Evolutionary conservation across 2,888 invertebrate genomes (phyloP), one percentile per base, ranked within the genome.

Genomic region (Euplexia lucipara): DNA sequence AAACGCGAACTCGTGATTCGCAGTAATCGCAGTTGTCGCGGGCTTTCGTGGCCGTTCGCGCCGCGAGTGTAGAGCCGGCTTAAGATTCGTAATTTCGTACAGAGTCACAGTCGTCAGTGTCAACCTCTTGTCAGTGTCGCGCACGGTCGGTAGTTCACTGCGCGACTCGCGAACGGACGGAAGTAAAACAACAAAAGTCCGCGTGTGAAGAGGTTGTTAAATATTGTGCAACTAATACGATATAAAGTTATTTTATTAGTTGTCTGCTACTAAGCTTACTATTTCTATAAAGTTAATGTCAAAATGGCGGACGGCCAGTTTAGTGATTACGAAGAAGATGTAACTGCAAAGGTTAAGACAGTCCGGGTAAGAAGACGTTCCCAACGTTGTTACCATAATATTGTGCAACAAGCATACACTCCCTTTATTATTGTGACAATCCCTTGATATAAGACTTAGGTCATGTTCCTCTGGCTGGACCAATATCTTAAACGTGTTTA

Each of bases 321-420:
- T 70, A 93, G 92, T 88, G 94, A 94, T 77, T 92, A 90, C 63
- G 95, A 95, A 84, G 92, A 91, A 82, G 90, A 93, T 61, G 68
- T 93, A 72, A 83, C 88, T 10, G 80, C 80, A 54, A 92, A 92
- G 86, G 90, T 95, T 81, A 94, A 95, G 75, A 84, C 89, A 2
- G 94, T 95, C 16, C 87, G 92, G 75, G 95, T 95, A 86, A 88
- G 94, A 88, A 22, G n/a, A n/a, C 9, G 20, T 34, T 42, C 34
- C 10, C 16, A 26, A 20, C 14, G 10, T 37, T 59, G 12, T n/a
- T n/a, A n/a, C n/a, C n/a, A 14, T 54, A 34, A 10, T 30, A 56
- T 39, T 54, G 18, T 44, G 30, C 18, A 51, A 44, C 6, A 8
- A 22, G n/a, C 7, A 3, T 8, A 2, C 8, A 37, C 41, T 6